Conservation (phyloP, 2,797 vertebrate genomes). For the Myoxocephalus aenaeus region DNA sequence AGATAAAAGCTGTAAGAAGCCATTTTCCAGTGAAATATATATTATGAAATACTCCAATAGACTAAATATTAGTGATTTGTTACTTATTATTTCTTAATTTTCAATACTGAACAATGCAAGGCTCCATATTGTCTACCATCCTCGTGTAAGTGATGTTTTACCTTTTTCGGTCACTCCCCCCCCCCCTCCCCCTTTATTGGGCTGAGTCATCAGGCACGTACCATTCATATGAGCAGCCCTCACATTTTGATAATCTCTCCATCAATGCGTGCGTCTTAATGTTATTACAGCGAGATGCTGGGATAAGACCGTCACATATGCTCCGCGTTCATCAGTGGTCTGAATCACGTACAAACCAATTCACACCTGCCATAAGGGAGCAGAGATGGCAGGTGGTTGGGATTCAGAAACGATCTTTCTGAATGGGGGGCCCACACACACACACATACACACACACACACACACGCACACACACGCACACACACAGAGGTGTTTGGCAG, state of each 20-base stretch:
- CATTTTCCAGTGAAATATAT: background rate
- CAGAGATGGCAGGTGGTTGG: conserved; percentile 74
- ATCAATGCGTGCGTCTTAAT: conserved; percentile 56
- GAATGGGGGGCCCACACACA: conserved; percentile 59
- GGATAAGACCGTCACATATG: conserved; percentile 70
- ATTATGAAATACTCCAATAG: background rate
- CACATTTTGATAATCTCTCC: conserved; percentile 74
- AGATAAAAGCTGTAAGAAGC: background rate
- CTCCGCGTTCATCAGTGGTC: conserved; percentile 54
- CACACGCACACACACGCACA: conserved; percentile 38
- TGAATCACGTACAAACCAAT: conserved; percentile 60
- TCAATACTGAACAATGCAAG: background rate
- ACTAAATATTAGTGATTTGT: background rate
- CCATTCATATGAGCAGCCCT: conserved; percentile 25
- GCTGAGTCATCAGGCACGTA: conserved; percentile 12
- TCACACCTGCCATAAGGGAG: conserved; percentile 73
- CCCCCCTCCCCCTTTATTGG: background rate
- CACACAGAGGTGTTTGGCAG: conserved; percentile 77
- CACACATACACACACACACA: conserved; percentile 41
- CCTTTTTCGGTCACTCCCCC: background rate
- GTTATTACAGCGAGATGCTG: conserved; percentile 67
- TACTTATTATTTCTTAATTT: background rate
- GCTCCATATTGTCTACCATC: background rate
- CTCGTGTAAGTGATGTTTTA: background rate
- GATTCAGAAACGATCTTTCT: conserved; percentile 69